A percentile compares a stretch with the other conserved stretches of the same genome.
Evolutionary conservation across 2,888 invertebrate species (phyloP).

Genomic region (Plusia festucae): DNA sequence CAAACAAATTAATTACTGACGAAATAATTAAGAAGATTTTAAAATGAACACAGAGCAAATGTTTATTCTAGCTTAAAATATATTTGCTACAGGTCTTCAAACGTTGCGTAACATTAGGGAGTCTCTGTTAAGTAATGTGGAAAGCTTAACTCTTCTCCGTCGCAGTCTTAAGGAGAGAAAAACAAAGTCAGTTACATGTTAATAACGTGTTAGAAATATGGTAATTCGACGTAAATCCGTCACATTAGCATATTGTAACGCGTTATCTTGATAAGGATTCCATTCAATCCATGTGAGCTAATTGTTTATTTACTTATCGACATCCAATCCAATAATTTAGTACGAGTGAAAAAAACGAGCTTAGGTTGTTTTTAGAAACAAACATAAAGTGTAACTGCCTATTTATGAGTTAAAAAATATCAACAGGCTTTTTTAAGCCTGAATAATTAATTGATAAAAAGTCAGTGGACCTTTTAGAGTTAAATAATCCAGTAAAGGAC

Average conservation of each 20-base stretch:
- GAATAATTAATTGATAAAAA: not conserved
- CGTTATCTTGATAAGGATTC: no score
- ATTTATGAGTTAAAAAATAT: no score
- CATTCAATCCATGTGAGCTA: not conserved
- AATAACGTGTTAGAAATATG: not conserved
- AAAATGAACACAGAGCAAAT: not conserved
- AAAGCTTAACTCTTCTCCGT: not conserved
- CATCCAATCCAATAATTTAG: not conserved
- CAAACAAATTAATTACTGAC: not conserved
- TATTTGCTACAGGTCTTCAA: not conserved
- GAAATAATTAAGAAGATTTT: not conserved
- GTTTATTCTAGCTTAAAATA: not conserved
- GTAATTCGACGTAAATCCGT: not conserved
- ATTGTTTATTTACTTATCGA: not conserved
- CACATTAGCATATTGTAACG: no score
- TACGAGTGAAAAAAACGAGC: not conserved
- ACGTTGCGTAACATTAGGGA: conserved; percentile 5
- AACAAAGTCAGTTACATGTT: not conserved
- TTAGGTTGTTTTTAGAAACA: no score
- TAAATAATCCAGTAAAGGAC: conserved; percentile 6
- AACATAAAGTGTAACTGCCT: no score
- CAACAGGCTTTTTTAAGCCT: not conserved
- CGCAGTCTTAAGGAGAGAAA: not conserved
- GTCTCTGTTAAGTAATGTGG: not conserved
- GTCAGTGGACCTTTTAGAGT: not conserved